Evolutionary conservation across 92 coral and sea anemone genomes (phyloP), one percentile per base, ranked within the genome.

Genomic region (Porites lobata): DNA sequence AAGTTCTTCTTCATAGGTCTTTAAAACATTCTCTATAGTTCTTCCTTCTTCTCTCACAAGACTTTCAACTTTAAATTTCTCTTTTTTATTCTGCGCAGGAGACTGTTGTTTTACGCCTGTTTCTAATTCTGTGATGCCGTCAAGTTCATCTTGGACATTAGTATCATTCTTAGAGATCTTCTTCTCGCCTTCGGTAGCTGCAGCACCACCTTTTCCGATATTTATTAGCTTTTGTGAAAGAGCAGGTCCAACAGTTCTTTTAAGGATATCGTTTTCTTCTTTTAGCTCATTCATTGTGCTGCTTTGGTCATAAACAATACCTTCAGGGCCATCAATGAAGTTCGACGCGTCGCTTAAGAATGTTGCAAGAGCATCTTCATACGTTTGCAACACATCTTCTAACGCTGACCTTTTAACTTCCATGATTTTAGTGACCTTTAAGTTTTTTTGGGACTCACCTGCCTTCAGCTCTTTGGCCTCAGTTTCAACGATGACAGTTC

Each of bases 341-440:
- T 61, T n/a, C 12, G 50, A 21, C 18, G 80, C 38, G n/a, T 84
- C 80, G 22, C 78, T 74, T 32, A 83, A 82, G 10, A 92, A 67
- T 69, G 67, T 83, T 26, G 85, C 89, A 20, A 94, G 82, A 11
- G 90, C 94, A 20, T 26, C 80, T 54, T 93, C 94, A 24, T 89
- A 89, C 29, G 84, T 81, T 18, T 80, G 85, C 51, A 94, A 47
- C 8, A 94, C 90, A 18, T 92, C 92, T 76, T 92, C 95, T 13
- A 94, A 81, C 1, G 97, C 89, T 26, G 65, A 84, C 75, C 85
- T 71, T 21, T 92, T 88, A 54, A 82, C 84, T n/a, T 76, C 84
- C 92, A 94, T 85, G 70, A 82, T 77, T 69, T 86, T 52, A 43
- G 76, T 65, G 20, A 69, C 84, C 71, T 59, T 77, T 9, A 78